Evolutionary conservation across 2,113 vertebrate genomes (phyloP).

Genomic region (Bos indicus): DNA sequence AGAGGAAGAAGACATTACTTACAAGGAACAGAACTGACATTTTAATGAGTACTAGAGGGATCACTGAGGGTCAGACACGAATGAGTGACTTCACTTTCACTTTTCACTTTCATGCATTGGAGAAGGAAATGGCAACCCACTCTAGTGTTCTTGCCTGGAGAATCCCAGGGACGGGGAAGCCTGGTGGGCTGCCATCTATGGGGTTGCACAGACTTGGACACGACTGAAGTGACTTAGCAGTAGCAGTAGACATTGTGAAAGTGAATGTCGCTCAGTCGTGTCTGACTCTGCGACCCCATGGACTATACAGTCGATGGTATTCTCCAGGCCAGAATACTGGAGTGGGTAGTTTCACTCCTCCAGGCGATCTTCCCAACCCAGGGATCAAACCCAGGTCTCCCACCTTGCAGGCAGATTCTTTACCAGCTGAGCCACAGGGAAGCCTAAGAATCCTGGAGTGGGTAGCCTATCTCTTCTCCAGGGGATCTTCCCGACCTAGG

Average conservation of each 20-base stretch:
- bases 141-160: too few species aligned
- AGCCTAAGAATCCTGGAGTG: background rate
- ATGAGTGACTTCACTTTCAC: too few species aligned
- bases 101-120: too few species aligned
- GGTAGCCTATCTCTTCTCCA: background rate
- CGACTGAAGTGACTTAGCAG: too few species aligned
- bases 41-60: background rate
- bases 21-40: background rate
- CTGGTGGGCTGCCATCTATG: too few species aligned
- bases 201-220: too few species aligned
- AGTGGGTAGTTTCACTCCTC: background rate
- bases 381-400: background rate
- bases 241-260: background rate
- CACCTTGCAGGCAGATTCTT: background rate
- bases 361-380: background rate
- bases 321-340: background rate
- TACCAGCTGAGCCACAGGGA: background rate
- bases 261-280: accelerated
- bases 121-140: too few species aligned
- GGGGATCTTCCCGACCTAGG: background rate
- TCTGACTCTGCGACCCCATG: background rate
- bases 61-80: too few species aligned
- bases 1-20: background rate
- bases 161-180: too few species aligned
- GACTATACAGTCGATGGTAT: background rate